Base-by-base conservation (phyloP, 2,888 invertebrate species). In the Drosophila leonis region DNA sequence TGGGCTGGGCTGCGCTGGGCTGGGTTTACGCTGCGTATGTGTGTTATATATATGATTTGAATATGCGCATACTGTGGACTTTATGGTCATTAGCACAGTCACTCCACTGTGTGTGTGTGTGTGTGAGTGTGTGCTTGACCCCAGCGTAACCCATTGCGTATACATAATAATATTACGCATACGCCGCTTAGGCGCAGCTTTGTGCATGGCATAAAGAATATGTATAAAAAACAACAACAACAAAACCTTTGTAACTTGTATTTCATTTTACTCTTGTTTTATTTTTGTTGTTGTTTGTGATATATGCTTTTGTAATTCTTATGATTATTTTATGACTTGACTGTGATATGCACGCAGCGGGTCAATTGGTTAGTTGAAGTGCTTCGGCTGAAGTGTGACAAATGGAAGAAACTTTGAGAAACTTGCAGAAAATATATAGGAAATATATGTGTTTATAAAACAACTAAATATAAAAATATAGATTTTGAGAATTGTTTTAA, bases 1-100 rank as follows among this genome's bases (percentile, higher is more conserved):
- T 56, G 61, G 42, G 24, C 18, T 9, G 41, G 18, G 4, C 18
- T 4, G n/a, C 9, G 4, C 39, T 70, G 77, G 85, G 82, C 75
- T 46, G 66, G 80, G 76, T 68, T 54, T 35, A 82, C 82, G 56
- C 31, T 75, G 61, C 82, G 84, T 86, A 84, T 84, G 83, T 74
- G 78, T 65, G 66, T 54, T 72, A 52, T 77, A 49, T 44, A 62
- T 76, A 64, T 8, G 13, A 1, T 39, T 41, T 41, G 41, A 44
- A 44, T 44, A 48, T 67, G 41, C 42, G 62, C 33, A 44, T 56
- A 51, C 65, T 69, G 33, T 48, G 44, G 52, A 54, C 66, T 76
- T 57, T 69, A 74, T 70, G 78, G 70, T 74, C 78, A 78, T 78
- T 78, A 78, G 59, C 70, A 59, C 65, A 57, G 46, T 33, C 57